These are phyloP conservation scores for Drosophila rufa DNA, from an alignment of 1,140 invertebrate species.

Conservation along the genomic window DNA sequence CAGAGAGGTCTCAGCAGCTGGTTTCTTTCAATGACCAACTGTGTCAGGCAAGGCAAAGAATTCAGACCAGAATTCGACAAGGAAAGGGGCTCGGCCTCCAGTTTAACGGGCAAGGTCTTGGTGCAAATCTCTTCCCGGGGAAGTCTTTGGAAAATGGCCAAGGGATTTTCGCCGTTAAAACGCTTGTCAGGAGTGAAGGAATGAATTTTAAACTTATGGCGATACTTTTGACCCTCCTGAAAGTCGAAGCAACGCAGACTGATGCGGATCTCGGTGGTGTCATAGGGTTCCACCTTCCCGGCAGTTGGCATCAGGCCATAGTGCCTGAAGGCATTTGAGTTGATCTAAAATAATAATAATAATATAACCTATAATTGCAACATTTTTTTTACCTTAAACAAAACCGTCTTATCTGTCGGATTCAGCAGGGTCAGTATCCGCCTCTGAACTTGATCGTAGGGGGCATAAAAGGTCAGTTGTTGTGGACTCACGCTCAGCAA, in stretches of 20 bases:
- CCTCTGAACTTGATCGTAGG: conserved; percentile 43
- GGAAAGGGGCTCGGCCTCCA: conserved; percentile 4
- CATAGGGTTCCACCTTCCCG: conserved; percentile 39
- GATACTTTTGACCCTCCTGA: neutral
- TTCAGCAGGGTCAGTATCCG: conserved; percentile 53
- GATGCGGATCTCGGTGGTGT: conserved; percentile 29
- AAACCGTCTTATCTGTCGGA: conserved; percentile 9
- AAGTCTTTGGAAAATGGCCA: conserved; percentile 22
- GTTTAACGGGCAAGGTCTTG: neutral
- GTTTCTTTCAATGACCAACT: neutral
- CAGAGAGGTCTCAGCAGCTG: neutral
- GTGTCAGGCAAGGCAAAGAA: neutral
- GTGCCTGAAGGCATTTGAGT: conserved; percentile 13
- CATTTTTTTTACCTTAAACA: conserved; percentile 48
- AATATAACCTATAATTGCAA: too few species aligned
- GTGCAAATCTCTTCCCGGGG: neutral
- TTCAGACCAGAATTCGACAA: neutral
- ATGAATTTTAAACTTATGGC: conserved; percentile 45
- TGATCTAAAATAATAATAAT: too few species aligned
- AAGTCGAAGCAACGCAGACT: conserved; percentile 29
- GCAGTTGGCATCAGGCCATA: conserved; percentile 38
- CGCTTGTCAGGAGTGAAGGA: neutral
- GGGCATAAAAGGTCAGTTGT: conserved; percentile 55
- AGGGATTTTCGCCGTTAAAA: neutral
- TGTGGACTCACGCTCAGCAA: conserved; percentile 41